Evolutionary conservation across 2,113 vertebrate genomes (phyloP).

Genomic region (Etia nguti): DNA sequence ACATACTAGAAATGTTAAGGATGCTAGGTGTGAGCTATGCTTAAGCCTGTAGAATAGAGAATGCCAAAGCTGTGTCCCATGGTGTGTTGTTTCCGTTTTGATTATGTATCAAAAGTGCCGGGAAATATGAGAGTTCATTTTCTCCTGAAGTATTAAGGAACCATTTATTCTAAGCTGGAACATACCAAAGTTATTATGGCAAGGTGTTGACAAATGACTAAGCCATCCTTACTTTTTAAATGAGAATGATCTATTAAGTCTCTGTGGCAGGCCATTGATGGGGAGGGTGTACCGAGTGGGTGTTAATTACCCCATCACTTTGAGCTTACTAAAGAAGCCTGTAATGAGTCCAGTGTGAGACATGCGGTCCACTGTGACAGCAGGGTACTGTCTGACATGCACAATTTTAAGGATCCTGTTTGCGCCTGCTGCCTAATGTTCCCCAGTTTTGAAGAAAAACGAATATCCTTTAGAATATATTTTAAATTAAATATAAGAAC

Average conservation of each 20-base stretch:
- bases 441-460: background rate
- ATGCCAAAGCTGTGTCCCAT: background rate
- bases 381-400: background rate
- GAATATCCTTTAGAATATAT: background rate
- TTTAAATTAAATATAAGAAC: background rate
- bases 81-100: background rate
- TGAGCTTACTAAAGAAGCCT: background rate
- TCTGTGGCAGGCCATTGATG: conserved; percentile 3
- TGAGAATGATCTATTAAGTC: conserved; percentile 28
- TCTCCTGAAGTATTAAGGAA: background rate
- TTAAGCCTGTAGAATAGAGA: background rate
- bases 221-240: conserved; percentile 21
- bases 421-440: background rate
- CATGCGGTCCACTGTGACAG: background rate
- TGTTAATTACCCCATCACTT: conserved; percentile 36
- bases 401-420: background rate
- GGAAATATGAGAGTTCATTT: conserved; percentile 4
- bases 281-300: conserved; percentile 23
- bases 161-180: conserved; percentile 23
- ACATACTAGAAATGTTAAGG: background rate
- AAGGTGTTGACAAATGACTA: conserved; percentile 2
- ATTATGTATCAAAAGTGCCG: background rate
- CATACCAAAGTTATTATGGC: conserved; percentile 26
- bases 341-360: background rate
- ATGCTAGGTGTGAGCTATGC: background rate